phyloP scores from a whole-genome alignment of 2,113 vertebrate species.

The Ceyx melanurus region DNA sequence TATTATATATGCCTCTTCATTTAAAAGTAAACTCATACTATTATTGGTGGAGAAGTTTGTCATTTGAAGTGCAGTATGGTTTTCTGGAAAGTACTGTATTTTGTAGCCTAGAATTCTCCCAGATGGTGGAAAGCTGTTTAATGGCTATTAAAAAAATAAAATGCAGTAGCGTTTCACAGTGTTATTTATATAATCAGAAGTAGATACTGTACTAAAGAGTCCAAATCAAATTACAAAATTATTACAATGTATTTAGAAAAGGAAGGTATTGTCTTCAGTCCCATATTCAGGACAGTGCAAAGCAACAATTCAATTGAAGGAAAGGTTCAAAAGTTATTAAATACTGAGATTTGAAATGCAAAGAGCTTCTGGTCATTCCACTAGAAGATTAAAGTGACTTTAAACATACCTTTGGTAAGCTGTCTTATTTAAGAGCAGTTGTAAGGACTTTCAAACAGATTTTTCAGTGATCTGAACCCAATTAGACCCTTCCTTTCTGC shows the following conservation, averaged over 20 bases:
- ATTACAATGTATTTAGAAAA: not conserved
- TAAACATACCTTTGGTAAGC: not conserved
- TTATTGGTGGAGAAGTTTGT: not conserved
- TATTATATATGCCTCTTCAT: conserved; percentile 43
- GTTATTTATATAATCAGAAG: not conserved
- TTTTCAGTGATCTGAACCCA: not conserved
- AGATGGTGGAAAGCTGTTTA: conserved; percentile 12
- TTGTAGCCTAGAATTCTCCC: conserved; percentile 70
- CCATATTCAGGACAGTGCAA: not conserved
- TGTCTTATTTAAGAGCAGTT: not conserved
- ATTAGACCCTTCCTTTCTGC: not conserved
- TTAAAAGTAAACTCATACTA: conserved; percentile 47
- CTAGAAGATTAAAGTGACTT: not conserved
- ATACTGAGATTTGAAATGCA: not conserved
- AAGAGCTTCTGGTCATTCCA: not conserved
- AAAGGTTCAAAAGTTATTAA: not conserved
- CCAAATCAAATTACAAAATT: not conserved
- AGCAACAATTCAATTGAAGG: not conserved
- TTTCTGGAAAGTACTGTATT: conserved; percentile 69
- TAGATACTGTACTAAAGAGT: not conserved
- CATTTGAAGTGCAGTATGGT: not conserved
- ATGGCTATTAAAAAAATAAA: conserved; percentile 38
- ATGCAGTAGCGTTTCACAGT: not conserved
- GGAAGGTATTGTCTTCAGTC: not conserved
- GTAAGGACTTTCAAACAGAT: not conserved